A percentile compares a stretch with the other conserved stretches of the same genome.
phyloP scores from a whole-genome alignment of 2,888 invertebrate species.

The Gasteruption jaculator region DNA sequence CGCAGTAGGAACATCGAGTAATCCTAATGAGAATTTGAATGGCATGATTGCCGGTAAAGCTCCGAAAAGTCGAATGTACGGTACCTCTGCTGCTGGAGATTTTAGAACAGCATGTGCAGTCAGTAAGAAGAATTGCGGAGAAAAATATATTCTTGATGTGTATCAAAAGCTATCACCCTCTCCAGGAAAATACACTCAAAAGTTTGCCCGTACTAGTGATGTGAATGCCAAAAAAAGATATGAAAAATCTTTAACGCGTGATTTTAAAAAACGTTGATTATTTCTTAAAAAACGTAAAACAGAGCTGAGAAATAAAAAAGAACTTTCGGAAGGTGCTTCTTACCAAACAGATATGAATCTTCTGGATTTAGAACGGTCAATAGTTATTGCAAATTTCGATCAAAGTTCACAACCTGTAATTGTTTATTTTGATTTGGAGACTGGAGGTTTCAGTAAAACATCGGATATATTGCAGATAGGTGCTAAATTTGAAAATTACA shows the following conservation, averaged over 20 bases:
- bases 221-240: neutral
- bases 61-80: neutral
- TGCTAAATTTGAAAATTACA: too few relatives aligned
- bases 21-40: neutral
- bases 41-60: neutral
- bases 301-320: constrained; percentile 1
- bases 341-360: neutral
- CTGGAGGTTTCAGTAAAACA: too few relatives aligned
- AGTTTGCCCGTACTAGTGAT: neutral
- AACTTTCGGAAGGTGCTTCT: neutral
- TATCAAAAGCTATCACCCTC: neutral
- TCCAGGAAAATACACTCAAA: neutral
- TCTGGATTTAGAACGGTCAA: neutral
- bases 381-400: too few relatives aligned
- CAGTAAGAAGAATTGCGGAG: neutral
- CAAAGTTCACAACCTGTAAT: too few relatives aligned
- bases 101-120: neutral
- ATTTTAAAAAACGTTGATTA: constrained; percentile 1
- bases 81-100: neutral
- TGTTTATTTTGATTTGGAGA: too few relatives aligned
- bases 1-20: neutral
- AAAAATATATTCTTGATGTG: neutral
- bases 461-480: too few relatives aligned
- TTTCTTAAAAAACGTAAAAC: constrained; percentile 4
- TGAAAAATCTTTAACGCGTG: neutral